A percentile compares a stretch with the other conserved stretches of the same genome.
These are phyloP conservation scores for Prinia subflava DNA, from an alignment of 2,113 vertebrate species.

Conservation along the genomic window DNA sequence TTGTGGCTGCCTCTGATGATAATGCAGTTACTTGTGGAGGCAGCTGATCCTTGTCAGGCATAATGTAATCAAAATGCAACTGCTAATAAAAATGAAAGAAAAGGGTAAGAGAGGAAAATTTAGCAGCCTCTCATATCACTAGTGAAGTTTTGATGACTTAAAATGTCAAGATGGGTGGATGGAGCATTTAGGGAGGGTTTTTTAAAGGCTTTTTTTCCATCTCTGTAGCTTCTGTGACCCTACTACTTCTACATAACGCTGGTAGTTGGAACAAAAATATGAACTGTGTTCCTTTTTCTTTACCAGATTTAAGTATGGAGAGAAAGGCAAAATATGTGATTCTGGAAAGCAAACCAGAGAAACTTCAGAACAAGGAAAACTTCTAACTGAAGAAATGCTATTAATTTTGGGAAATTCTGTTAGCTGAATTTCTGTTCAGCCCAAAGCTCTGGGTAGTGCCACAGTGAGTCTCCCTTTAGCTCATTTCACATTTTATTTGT, in stretches of 20 bases:
- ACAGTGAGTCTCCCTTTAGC: not conserved
- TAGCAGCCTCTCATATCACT: not conserved
- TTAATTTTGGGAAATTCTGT: not conserved
- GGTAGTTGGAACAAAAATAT: not conserved
- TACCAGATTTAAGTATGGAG: not conserved
- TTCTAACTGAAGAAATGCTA: not conserved
- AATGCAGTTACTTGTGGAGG: not conserved
- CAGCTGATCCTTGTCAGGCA: not conserved
- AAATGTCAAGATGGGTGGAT: not conserved
- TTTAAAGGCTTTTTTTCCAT: not conserved
- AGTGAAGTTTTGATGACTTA: not conserved
- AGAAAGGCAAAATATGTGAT: not conserved
- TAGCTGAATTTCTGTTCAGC: not conserved
- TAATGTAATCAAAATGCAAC: slow-evolving; percentile 1
- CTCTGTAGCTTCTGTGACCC: not conserved
- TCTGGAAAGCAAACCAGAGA: not conserved
- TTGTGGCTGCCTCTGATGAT: not conserved
- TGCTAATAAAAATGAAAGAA: not conserved
- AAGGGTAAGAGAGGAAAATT: not conserved
- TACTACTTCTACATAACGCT: not conserved
- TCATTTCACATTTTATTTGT: slow-evolving; percentile 5
- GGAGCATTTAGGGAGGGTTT: not conserved
- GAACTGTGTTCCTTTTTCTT: not conserved
- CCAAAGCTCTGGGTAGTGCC: not conserved
- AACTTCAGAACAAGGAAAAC: not conserved